These are phyloP conservation scores for Tenualosa thibaudeaui DNA, from an alignment of 2,797 vertebrate genomes.

Conservation along the genomic window DNA sequence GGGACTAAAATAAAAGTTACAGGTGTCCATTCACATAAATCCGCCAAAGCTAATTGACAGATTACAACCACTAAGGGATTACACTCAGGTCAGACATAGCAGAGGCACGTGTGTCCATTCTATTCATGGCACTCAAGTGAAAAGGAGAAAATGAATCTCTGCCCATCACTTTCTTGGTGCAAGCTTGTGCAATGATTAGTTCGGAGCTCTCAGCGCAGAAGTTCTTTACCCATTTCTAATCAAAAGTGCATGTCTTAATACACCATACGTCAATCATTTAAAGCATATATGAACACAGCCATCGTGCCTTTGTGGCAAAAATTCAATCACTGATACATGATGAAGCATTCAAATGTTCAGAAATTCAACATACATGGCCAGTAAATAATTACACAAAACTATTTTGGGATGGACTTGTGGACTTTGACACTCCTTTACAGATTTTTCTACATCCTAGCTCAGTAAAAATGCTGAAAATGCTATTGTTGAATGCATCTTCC, in stretches of 20 bases:
- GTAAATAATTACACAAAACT: neutral
- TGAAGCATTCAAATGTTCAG: neutral
- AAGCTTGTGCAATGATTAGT: neutral
- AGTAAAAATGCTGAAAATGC: neutral
- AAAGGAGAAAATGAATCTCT: constrained; percentile 40
- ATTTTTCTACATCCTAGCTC: neutral
- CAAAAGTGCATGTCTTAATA: neutral
- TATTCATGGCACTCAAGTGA: constrained; percentile 45
- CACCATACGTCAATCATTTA: neutral
- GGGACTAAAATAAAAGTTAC: constrained; percentile 55
- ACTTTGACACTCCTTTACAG: neutral
- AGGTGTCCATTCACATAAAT: constrained; percentile 61
- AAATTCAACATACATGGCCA: neutral
- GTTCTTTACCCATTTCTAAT: neutral
- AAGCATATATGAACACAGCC: neutral
- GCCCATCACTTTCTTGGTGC: constrained; percentile 43
- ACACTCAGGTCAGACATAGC: constrained; percentile 52
- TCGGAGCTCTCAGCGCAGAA: neutral
- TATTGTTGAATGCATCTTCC: neutral
- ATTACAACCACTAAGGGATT: constrained; percentile 61
- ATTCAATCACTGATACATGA: neutral
- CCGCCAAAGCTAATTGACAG: constrained; percentile 54
- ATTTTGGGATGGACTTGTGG: neutral
- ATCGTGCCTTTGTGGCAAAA: neutral
- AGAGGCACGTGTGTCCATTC: constrained; percentile 41